Base-by-base conservation (phyloP, 1,140 invertebrate genomes). In the Drosophila tropicalis region DNA sequence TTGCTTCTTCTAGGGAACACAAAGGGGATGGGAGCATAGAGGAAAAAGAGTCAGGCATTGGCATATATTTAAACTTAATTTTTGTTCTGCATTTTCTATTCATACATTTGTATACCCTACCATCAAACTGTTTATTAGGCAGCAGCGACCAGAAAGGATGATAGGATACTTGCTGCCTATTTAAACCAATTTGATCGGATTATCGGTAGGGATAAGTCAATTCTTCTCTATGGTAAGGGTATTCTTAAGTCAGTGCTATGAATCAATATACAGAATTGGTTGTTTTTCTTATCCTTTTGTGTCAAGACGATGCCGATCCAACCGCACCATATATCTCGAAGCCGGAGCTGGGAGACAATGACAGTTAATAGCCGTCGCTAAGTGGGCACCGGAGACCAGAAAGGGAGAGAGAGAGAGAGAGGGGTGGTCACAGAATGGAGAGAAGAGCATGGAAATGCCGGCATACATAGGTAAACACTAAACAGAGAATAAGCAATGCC, bases 51-150 rank as follows among this genome's bases (percentile, higher is more conserved):
- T n/a, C 32, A n/a, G 56, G 34, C 79, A 67, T 79, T 79, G 80
- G 83, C 79, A 87, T 83, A 87, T 83, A 86, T 86, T 87, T 86
- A 79, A 86, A 82, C 81, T 82, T 86, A 86, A 86, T 86, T 79
- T 29, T 86, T 68, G 68, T 79, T 87, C 9, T 19, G 9, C 1
- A 12, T 51, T 12, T 22, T 10, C 3, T 12, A 22, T 51, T 22
- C 44, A 19, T 47, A 7, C 12, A 19, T 17, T 9, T 47, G 29
- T 29, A 29, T 29, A 29, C 29, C 5, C 29, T 29, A 29, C 29
- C 5, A 6, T 29, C 5, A 29, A 6, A 5, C 5, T 22, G 17
- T 2, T 10, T 7, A 3, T 47, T 10, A 3, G 44, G 13, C 44
- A 19, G 10, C 2, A 39, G 10, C 36, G 36, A 39, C 1, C 36